phyloP scores from a whole-genome alignment of 2,888 invertebrate genomes.

The Allophyes oxyacanthae region DNA sequence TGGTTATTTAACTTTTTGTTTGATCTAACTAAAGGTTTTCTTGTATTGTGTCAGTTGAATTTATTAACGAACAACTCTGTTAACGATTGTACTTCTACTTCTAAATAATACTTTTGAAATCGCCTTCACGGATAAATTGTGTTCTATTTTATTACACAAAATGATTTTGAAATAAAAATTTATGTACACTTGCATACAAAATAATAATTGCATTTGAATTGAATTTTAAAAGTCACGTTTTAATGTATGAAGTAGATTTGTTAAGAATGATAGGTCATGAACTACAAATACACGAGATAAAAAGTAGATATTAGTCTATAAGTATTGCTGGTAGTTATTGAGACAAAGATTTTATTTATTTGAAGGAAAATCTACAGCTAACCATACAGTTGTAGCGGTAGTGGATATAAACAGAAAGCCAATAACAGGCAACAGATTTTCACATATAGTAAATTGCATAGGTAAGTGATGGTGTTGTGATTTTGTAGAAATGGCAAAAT shows the following conservation, averaged over 20 bases:
- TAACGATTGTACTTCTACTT: not conserved
- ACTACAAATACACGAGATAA: not conserved
- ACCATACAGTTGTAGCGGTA: too few species aligned
- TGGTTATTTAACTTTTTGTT: conserved; percentile 20
- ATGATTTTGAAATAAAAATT: not conserved
- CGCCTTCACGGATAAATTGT: too few species aligned
- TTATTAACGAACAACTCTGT: not conserved
- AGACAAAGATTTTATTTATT: too few species aligned
- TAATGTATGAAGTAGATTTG: not conserved
- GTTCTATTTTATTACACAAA: too few species aligned
- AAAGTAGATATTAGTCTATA: not conserved
- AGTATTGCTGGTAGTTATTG: not conserved
- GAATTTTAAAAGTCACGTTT: conserved; percentile 4
- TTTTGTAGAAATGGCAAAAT: too few species aligned
- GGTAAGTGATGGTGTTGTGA: too few species aligned
- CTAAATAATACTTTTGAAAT: not conserved
- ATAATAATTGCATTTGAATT: conserved; percentile 4
- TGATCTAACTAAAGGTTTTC: not conserved
- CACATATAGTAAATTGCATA: too few species aligned
- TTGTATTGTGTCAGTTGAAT: conserved; percentile 1
- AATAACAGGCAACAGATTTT: too few species aligned
- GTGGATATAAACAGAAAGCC: too few species aligned
- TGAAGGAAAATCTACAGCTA: too few species aligned
- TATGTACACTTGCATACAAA: conserved; percentile 8
- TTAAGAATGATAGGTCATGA: conserved; percentile 23